A percentile compares a stretch with the other conserved stretches of the same genome.
These are phyloP conservation scores for Gallinago jamesoni DNA, from an alignment of 2,113 vertebrate species.

Conservation along the genomic window DNA sequence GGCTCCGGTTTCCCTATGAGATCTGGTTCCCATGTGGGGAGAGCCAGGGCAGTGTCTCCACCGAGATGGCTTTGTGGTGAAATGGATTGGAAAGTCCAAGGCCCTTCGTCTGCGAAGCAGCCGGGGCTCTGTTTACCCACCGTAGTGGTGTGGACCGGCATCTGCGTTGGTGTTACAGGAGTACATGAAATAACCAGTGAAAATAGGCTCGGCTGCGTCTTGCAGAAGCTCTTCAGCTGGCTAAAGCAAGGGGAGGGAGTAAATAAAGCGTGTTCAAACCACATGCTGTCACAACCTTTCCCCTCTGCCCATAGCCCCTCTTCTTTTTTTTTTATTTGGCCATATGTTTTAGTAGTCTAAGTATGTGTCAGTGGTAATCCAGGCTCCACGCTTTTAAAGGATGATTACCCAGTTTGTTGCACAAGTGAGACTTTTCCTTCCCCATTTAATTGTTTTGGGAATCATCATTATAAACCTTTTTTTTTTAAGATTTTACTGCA, in stretches of 20 bases:
- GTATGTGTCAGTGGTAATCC: constrained; percentile 34
- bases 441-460: not conserved
- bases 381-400: not conserved
- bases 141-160: rapidly evolving
- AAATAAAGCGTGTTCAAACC: constrained; percentile 17
- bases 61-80: not conserved
- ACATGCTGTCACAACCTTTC: not conserved
- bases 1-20: not conserved
- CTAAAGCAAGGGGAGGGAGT: not conserved
- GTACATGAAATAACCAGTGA: not conserved
- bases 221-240: not conserved
- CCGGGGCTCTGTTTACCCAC: not conserved
- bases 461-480: not conserved
- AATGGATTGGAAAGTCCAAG: not conserved
- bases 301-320: not conserved
- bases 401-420: constrained; percentile 44
- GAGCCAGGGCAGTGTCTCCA: rapidly evolving
- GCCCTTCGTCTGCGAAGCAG: not conserved
- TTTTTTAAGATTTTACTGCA: not conserved
- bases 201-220: not conserved
- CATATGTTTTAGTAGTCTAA: constrained; percentile 59
- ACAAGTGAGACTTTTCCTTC: not conserved
- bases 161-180: not conserved
- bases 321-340: not conserved
- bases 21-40: rapidly evolving